Percentiles rank a stretch among this genome's conserved stretches.
Conservation (phyloP, 2,797 vertebrate genomes). For the Synaphobranchus kaupii region DNA sequence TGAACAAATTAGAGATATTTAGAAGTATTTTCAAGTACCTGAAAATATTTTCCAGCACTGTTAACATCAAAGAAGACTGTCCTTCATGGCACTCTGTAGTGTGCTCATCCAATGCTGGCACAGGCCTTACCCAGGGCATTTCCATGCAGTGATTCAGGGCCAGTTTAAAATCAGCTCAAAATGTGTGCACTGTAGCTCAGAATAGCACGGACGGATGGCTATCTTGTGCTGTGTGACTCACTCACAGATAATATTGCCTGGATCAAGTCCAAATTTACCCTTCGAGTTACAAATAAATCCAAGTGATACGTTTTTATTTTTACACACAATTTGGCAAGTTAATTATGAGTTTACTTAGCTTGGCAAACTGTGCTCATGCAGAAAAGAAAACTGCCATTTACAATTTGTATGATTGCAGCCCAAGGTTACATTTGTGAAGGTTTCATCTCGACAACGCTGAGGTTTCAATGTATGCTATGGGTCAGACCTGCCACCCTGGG, state of each 20-base stretch:
- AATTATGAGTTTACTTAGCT: too few relatives aligned
- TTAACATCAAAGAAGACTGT: not conserved
- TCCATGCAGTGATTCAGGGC: not conserved
- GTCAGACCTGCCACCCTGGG: not conserved
- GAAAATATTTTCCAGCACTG: not conserved
- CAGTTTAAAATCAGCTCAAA: too few relatives aligned
- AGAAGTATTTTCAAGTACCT: too few relatives aligned
- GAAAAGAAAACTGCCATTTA: slow-evolving; percentile 6
- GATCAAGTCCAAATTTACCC: too few relatives aligned
- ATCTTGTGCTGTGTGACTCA: not conserved
- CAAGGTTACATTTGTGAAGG: not conserved
- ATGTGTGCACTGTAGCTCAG: not conserved
- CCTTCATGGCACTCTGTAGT: not conserved
- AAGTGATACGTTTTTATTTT: too few relatives aligned
- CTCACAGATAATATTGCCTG: not conserved
- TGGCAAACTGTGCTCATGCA: too few relatives aligned
- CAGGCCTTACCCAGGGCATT: not conserved
- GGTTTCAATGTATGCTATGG: not conserved
- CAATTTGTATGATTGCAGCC: not conserved
- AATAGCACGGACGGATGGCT: too few relatives aligned
- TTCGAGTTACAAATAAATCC: too few relatives aligned
- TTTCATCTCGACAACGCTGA: not conserved
- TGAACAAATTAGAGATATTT: too few relatives aligned
- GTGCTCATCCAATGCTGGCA: not conserved
- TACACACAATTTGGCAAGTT: too few relatives aligned